Conservation (phyloP, 2,113 vertebrate species). For the Turdus rufiventris region DNA sequence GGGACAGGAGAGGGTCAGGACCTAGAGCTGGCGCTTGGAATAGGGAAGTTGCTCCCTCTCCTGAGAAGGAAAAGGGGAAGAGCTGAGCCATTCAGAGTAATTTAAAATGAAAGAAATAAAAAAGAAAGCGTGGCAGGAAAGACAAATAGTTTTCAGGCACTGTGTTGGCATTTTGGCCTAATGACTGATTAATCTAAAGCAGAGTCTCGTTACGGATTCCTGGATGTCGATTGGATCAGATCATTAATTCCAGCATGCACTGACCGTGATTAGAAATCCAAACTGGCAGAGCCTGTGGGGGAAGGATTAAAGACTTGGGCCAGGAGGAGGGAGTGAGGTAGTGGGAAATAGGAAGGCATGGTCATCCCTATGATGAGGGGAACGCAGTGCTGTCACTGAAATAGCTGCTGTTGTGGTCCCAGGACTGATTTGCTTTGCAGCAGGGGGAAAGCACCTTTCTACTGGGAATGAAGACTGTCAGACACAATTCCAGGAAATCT, state of each 20-base stretch:
- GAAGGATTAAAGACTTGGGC: background rate
- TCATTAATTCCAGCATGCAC: constrained; percentile 11
- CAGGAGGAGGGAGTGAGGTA: background rate
- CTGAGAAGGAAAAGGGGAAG: background rate
- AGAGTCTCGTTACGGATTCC: constrained; percentile 20
- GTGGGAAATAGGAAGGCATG: background rate
- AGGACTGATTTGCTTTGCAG: background rate
- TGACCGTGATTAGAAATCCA: background rate
- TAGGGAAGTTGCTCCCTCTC: background rate
- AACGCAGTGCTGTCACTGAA: rapidly evolving
- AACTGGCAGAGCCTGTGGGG: background rate
- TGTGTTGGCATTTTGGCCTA: constrained; percentile 37
- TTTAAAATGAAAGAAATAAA: background rate
- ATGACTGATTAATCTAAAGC: constrained; percentile 46
- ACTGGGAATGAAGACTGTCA: background rate
- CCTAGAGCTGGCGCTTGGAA: rapidly evolving
- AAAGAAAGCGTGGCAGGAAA: background rate
- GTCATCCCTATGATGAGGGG: background rate
- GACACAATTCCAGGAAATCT: background rate
- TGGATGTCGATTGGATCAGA: background rate
- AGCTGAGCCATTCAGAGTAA: background rate
- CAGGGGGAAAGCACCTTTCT: background rate
- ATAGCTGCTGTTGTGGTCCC: background rate
- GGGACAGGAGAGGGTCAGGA: background rate
- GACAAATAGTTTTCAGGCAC: constrained; percentile 28